phyloP scores from a whole-genome alignment of 2,113 vertebrate genomes.

The Labeo catla region DNA sequence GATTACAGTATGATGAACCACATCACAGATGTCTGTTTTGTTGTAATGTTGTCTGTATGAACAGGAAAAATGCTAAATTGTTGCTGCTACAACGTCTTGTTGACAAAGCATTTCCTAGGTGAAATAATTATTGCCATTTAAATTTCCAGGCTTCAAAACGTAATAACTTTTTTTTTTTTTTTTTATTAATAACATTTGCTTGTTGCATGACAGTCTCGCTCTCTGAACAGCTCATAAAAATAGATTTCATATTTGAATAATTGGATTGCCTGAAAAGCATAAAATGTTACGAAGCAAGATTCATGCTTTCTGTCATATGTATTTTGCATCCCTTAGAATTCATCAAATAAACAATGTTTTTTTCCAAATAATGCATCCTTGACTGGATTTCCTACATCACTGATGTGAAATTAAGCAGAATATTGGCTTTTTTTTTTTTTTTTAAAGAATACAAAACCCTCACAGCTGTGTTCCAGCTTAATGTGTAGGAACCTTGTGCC shows the following conservation, averaged over 20 bases:
- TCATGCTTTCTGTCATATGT: background rate
- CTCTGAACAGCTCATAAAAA: background rate
- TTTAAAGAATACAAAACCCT: background rate
- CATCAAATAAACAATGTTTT: background rate
- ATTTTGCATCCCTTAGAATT: background rate
- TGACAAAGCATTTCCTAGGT: background rate
- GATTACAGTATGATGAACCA: background rate
- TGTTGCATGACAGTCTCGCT: background rate
- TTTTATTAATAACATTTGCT: background rate
- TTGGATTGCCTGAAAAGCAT: conserved; percentile 5
- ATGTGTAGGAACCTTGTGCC: background rate
- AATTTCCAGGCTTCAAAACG: background rate
- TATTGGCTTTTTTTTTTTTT: background rate
- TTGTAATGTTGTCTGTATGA: background rate
- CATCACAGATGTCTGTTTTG: background rate
- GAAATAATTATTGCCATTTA: background rate
- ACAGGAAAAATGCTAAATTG: background rate
- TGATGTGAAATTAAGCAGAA: background rate
- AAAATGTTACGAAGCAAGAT: background rate
- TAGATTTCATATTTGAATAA: background rate
- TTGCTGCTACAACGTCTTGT: background rate
- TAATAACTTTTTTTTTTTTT: background rate
- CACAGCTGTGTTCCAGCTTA: conserved; percentile 4
- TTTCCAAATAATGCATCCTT: background rate
- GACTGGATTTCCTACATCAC: background rate